A percentile compares a stretch with the other conserved stretches of the same genome.
Evolutionary conservation across 2,888 invertebrate genomes (phyloP).

Genomic region (Deilephila porcellus): DNA sequence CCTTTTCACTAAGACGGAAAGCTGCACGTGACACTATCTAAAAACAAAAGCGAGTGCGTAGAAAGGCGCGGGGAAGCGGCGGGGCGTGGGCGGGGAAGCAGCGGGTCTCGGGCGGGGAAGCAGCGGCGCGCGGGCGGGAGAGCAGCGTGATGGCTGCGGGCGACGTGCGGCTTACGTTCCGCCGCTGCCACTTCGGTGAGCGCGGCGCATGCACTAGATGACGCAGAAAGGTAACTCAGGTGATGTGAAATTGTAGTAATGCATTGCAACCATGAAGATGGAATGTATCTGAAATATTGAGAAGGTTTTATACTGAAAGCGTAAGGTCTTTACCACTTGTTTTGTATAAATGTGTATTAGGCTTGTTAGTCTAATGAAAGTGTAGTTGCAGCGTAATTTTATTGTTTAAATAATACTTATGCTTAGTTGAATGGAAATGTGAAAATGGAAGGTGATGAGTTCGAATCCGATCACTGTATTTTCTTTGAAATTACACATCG

Average conservation of each 20-base stretch:
- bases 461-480: no score
- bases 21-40: constrained; percentile 28
- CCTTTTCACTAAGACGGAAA: background rate
- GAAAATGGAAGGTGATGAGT: no score
- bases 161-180: constrained; percentile 64
- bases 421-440: no score
- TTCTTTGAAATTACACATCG: no score
- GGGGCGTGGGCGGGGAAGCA: constrained; percentile 14
- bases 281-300: no score
- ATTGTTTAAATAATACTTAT: no score
- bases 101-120: constrained; percentile 54
- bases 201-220: constrained; percentile 38
- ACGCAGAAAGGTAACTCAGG: constrained; percentile 16
- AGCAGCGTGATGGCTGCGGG: constrained; percentile 72
- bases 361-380: no score
- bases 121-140: constrained; percentile 38
- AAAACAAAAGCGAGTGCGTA: constrained; percentile 60
- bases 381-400: no score
- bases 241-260: background rate
- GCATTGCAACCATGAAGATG: no score
- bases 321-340: no score
- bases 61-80: constrained; percentile 50
- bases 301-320: no score
- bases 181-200: constrained; percentile 79
- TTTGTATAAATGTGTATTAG: no score